phyloP scores from a whole-genome alignment of 2,888 invertebrate genomes.

The Noctua janthina region DNA sequence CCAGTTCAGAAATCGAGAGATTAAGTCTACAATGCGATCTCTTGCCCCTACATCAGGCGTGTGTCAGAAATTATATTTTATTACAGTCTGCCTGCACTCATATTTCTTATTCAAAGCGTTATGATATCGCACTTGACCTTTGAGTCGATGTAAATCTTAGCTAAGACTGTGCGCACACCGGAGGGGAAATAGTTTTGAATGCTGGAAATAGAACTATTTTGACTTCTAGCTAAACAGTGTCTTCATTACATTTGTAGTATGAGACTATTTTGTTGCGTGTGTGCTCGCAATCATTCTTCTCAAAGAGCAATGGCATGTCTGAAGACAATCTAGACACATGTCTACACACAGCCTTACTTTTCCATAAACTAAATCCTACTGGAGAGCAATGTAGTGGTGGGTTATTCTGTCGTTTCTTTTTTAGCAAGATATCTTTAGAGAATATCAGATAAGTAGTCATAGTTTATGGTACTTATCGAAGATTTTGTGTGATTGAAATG shows the following conservation, averaged over 20 bases:
- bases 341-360: constrained; percentile 21
- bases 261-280: background rate
- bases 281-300: background rate
- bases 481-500: constrained; percentile 48
- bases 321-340: background rate
- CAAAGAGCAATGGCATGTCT: background rate
- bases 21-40: constrained; percentile 63
- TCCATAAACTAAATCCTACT: constrained; percentile 48
- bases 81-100: constrained; percentile 66
- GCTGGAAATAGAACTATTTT: background rate
- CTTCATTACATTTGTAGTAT: background rate
- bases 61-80: constrained; percentile 65
- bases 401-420: constrained; percentile 30
- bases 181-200: background rate
- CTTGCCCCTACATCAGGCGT: constrained; percentile 62
- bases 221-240: background rate
- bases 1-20: constrained; percentile 61
- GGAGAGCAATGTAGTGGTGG: constrained; percentile 29
- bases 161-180: constrained; percentile 13
- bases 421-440: constrained; percentile 36
- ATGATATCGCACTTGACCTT: constrained; percentile 70
- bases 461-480: constrained; percentile 43
- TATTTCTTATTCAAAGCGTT: constrained; percentile 72
- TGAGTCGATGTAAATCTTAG: constrained; percentile 67
- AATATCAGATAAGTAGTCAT: constrained; percentile 51